Conservation (phyloP, 2,797 vertebrate genomes). For the Garrulus glandarius region DNA sequence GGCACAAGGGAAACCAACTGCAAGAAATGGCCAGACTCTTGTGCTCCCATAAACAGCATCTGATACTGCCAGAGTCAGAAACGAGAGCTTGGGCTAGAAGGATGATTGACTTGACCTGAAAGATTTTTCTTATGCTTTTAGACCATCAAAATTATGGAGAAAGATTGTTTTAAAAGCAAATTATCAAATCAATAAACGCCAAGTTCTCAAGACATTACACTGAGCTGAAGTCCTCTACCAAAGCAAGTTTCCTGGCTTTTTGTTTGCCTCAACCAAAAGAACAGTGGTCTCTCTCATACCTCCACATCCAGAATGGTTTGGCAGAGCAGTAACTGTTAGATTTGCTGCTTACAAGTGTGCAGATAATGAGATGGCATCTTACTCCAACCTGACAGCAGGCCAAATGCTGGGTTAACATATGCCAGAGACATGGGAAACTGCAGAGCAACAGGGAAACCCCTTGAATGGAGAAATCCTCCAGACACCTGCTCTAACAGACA, state of each 20-base stretch:
- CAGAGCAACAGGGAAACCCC: neutral
- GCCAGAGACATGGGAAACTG: neutral
- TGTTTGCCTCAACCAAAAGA: neutral
- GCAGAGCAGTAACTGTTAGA: neutral
- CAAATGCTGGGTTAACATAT: neutral
- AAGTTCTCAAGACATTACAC: neutral
- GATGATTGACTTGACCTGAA: neutral
- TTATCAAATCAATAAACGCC: neutral
- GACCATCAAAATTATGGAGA: neutral
- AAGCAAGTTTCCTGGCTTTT: neutral
- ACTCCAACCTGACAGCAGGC: neutral
- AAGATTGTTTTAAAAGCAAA: neutral
- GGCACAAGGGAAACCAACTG: neutral
- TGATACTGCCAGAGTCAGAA: neutral
- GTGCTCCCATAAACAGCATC: neutral
- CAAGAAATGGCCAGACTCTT: neutral
- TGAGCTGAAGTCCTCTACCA: neutral
- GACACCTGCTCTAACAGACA: neutral
- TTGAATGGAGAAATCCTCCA: neutral
- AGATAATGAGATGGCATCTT: neutral
- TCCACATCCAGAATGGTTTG: neutral
- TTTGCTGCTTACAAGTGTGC: neutral
- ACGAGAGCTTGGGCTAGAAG: neutral
- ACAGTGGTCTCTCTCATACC: neutral
- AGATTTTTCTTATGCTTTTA: neutral